Evolutionary conservation across 2,113 vertebrate species (phyloP).

Genomic region (Arizona elegans): DNA sequence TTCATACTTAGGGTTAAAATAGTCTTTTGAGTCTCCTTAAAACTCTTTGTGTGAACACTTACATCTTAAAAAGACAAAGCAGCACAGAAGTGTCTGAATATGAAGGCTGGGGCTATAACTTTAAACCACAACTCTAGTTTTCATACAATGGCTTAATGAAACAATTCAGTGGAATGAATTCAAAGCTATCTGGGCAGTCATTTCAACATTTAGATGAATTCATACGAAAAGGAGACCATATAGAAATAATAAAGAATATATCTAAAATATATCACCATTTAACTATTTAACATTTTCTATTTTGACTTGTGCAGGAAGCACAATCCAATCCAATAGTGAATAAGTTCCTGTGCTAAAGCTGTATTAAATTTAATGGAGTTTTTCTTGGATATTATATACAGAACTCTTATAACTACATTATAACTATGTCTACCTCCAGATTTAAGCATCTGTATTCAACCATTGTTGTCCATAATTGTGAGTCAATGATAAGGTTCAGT

Average conservation of each 20-base stretch:
- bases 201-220: background rate
- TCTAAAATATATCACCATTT: background rate
- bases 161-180: background rate
- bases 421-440: background rate
- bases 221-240: background rate
- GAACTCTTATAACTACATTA: background rate
- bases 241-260: background rate
- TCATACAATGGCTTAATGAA: background rate
- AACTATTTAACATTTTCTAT: background rate
- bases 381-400: background rate
- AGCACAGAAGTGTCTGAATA: background rate
- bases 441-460: background rate
- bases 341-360: background rate
- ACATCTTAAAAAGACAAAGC: background rate
- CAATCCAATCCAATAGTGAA: background rate
- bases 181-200: background rate
- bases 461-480: background rate
- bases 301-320: background rate
- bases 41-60: background rate
- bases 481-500: background rate
- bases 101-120: background rate
- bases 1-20: background rate
- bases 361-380: background rate
- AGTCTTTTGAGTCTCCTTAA: background rate
- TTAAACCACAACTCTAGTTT: background rate